phyloP scores from a whole-genome alignment of 2,888 invertebrate genomes.

The Buathra laborator region DNA sequence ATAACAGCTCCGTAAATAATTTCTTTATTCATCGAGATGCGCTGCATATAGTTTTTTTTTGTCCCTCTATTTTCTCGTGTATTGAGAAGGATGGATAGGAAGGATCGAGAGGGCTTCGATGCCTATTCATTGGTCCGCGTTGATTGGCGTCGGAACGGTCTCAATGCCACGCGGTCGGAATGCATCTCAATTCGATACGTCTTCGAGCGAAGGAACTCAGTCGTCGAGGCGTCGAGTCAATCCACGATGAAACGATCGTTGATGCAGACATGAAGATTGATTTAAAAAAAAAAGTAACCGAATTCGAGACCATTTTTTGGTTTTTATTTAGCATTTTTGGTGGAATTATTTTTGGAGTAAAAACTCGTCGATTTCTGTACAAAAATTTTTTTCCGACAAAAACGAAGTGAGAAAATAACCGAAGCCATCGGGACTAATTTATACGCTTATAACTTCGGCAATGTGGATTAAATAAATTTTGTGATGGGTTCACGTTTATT shows the following conservation, averaged over 20 bases:
- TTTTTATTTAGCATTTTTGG: not conserved
- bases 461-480: too few relatives aligned
- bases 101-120: not conserved
- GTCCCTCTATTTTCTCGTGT: slow-evolving; percentile 31
- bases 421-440: not conserved
- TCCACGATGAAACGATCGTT: slow-evolving; percentile 34
- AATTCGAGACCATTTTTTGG: not conserved
- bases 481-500: too few relatives aligned
- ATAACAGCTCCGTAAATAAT: slow-evolving; percentile 62
- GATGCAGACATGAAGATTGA: not conserved
- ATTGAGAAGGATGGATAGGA: slow-evolving; percentile 11
- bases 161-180: slow-evolving; percentile 61
- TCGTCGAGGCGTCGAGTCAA: slow-evolving; percentile 25
- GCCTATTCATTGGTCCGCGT: slow-evolving; percentile 59
- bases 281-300: not conserved
- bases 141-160: slow-evolving; percentile 62
- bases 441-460: not conserved
- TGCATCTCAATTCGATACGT: slow-evolving; percentile 63
- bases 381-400: not conserved
- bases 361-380: not conserved
- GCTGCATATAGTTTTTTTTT: not conserved
- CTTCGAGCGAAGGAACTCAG: slow-evolving; percentile 26
- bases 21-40: slow-evolving; percentile 60
- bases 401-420: not conserved
- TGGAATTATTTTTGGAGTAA: not conserved